These are phyloP conservation scores for Sepioteuthis lessoniana DNA, from an alignment of 2,888 invertebrate species.

Conservation along the genomic window DNA sequence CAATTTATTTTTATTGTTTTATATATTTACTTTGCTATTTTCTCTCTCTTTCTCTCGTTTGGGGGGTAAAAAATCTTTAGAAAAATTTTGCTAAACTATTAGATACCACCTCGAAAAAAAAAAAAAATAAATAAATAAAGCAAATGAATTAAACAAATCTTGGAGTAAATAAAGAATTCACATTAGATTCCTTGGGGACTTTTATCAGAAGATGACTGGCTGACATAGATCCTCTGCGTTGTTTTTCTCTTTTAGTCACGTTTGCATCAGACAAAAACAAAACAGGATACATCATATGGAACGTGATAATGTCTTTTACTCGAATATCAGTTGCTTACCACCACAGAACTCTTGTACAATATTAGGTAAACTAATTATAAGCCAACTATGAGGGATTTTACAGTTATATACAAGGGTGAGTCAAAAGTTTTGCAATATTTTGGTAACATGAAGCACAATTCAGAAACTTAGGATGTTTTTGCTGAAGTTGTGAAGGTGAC, in stretches of 20 bases:
- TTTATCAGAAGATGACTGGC: neutral
- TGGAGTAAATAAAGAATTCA: neutral
- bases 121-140: neutral
- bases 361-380: no score
- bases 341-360: neutral
- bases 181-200: neutral
- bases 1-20: no score
- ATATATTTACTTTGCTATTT: no score
- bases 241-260: neutral
- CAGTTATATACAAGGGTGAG: no score
- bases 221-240: neutral
- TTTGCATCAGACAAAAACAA: neutral
- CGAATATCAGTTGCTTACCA: neutral
- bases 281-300: neutral
- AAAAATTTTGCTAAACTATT: conserved; percentile 36
- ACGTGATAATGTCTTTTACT: neutral
- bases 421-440: no score
- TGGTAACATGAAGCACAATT: no score
- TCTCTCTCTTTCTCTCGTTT: no score
- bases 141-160: neutral
- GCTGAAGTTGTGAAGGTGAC: no score
- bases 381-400: no score
- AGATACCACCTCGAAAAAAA: conserved; percentile 37
- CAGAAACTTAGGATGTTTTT: no score
- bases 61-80: no score